A percentile compares a stretch with the other conserved stretches of the same genome.
Evolutionary conservation across 1,140 invertebrate species (phyloP).

Genomic region (Oryctes rhinoceros): DNA sequence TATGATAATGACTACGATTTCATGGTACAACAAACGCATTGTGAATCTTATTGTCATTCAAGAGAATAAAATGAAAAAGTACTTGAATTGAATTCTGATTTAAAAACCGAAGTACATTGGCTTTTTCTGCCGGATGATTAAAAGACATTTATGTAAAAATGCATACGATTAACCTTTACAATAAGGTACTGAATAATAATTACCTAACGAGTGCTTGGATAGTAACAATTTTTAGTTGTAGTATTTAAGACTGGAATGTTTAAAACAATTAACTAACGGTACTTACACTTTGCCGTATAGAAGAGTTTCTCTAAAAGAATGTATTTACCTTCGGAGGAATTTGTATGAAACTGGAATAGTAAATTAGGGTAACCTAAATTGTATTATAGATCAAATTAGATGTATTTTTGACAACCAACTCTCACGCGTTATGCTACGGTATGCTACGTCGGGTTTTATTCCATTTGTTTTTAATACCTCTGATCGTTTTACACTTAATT

Average conservation of each 20-base stretch:
- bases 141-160: conserved; percentile 39
- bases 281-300: no score
- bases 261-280: not conserved
- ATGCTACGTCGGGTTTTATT: no score
- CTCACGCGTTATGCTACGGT: no score
- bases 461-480: no score
- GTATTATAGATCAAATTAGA: not conserved
- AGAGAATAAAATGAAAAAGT: conserved; percentile 41
- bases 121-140: conserved; percentile 36
- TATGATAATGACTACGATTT: conserved; percentile 39
- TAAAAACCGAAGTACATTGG: conserved; percentile 18
- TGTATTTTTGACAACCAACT: no score
- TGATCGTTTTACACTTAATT: no score
- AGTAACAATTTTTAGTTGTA: conserved; percentile 26
- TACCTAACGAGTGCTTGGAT: conserved; percentile 3
- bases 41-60: conserved; percentile 43
- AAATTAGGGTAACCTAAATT: no score
- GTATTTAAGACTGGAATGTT: conserved; percentile 13
- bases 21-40: conserved; percentile 44
- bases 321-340: no score
- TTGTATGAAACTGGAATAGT: no score
- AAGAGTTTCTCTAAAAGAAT: no score
- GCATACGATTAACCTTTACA: conserved; percentile 35
- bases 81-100: conserved; percentile 45
- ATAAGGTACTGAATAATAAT: conserved; percentile 25